Conservation (phyloP, 2,888 invertebrate species). For the Nemotelus nigrinus region DNA sequence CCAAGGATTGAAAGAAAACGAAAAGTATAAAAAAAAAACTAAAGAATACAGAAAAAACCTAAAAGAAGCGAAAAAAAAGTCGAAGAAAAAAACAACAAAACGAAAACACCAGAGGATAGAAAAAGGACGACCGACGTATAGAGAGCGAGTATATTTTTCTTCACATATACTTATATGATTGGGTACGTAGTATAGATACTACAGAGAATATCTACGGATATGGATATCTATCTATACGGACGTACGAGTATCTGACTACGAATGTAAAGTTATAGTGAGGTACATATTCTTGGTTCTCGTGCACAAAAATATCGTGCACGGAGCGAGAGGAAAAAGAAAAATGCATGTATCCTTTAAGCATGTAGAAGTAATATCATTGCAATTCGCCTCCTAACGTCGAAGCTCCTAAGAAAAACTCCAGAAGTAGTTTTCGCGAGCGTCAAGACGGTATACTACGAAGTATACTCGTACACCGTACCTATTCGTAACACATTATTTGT, state of each 20-base stretch:
- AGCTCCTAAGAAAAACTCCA: slow-evolving; percentile 51
- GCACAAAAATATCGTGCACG: slow-evolving; percentile 48
- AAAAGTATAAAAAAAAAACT: slow-evolving; percentile 46
- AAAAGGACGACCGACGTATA: slow-evolving; percentile 51
- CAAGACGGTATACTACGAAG: slow-evolving; percentile 48
- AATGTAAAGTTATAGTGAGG: background rate
- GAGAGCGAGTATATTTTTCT: slow-evolving; percentile 44
- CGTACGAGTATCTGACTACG: background rate
- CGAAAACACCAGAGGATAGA: slow-evolving; percentile 48
- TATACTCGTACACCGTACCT: slow-evolving; percentile 1
- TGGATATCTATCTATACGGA: slow-evolving; percentile 2
- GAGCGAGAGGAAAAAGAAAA: slow-evolving; percentile 42
- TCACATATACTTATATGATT: slow-evolving; percentile 44
- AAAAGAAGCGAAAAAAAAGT: slow-evolving; percentile 47
- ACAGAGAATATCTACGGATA: slow-evolving; percentile 14
- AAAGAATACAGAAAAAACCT: slow-evolving; percentile 45
- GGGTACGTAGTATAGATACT: slow-evolving; percentile 28
- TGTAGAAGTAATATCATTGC: slow-evolving; percentile 51
- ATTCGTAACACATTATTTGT: background rate
- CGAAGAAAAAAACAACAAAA: slow-evolving; percentile 48
- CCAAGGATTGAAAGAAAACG: slow-evolving; percentile 53
- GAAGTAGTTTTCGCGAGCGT: slow-evolving; percentile 53
- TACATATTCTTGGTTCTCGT: slow-evolving; percentile 35
- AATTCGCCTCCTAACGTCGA: slow-evolving; percentile 47
- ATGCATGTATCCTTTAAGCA: slow-evolving; percentile 48